phyloP scores from a whole-genome alignment of 2,888 invertebrate genomes.

The Petrolisthes cinctipes region DNA sequence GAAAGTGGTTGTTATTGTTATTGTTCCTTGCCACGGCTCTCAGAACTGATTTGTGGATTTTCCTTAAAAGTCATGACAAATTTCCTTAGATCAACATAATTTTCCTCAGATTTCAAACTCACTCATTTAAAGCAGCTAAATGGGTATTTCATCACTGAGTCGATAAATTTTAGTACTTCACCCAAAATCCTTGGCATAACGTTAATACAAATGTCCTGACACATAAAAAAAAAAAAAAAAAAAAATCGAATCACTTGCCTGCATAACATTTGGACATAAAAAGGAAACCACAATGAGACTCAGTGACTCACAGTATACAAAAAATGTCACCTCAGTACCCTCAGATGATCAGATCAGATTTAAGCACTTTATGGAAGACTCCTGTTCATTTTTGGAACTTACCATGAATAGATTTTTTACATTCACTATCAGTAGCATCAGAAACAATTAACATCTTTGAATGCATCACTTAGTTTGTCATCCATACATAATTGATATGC shows the following conservation, averaged over 20 bases:
- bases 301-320: neutral
- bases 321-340: neutral
- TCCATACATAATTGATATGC: neutral
- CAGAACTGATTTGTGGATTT: neutral
- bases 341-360: slow-evolving; percentile 7
- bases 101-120: slow-evolving; percentile 1
- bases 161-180: too few relatives aligned
- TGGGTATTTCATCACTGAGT: too few relatives aligned
- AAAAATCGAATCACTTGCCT: neutral
- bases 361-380: neutral
- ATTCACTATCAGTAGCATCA: too few relatives aligned
- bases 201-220: neutral
- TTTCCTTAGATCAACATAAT: neutral
- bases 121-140: neutral
- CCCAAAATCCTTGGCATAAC: too few relatives aligned
- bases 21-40: too few relatives aligned
- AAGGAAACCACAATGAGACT: slow-evolving; percentile 1
- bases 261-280: slow-evolving; percentile 1
- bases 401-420: too few relatives aligned
- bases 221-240: neutral
- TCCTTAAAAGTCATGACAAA: slow-evolving; percentile 4
- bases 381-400: neutral
- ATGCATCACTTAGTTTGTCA: neutral
- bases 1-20: too few relatives aligned
- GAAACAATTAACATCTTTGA: neutral